Conservation (phyloP, 2,113 vertebrate genomes). For the Ictidomys tridecemlineatus region DNA sequence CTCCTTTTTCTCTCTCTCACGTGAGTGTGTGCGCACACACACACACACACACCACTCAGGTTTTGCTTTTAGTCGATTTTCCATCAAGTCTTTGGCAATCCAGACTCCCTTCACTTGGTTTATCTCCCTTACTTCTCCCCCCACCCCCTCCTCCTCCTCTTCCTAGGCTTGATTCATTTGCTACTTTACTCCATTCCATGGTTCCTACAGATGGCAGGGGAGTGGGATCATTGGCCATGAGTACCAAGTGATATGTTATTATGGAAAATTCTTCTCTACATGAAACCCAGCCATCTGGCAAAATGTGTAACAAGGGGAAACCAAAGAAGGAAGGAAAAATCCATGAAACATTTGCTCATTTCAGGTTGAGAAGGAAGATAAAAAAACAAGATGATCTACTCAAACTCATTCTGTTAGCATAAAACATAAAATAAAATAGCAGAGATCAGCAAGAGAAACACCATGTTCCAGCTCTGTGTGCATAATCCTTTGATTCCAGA, state of each 20-base stretch:
- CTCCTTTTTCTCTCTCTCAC: not conserved
- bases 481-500: not conserved
- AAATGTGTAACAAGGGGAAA: constrained; percentile 67
- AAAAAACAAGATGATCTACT: constrained; percentile 23
- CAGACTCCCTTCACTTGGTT: not conserved
- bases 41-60: not conserved
- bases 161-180: constrained; percentile 56
- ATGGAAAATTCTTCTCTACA: constrained; percentile 76
- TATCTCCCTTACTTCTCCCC: not conserved
- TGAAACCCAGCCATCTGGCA: constrained; percentile 78
- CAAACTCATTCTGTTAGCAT: not conserved
- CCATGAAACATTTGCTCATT: constrained; percentile 61
- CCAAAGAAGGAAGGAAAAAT: constrained; percentile 65
- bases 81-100: not conserved
- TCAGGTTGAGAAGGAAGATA: constrained; percentile 63
- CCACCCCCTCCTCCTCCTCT: not conserved
- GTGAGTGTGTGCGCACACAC: too few species aligned
- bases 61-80: not conserved
- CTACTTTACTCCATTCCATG: constrained; percentile 36
- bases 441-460: not conserved
- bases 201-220: constrained; percentile 69
- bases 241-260: constrained; percentile 67
- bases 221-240: constrained; percentile 54
- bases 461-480: not conserved
- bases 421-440: not conserved